Base-by-base conservation (phyloP, 1,140 invertebrate species). In the Elymnias hypermnestra region DNA sequence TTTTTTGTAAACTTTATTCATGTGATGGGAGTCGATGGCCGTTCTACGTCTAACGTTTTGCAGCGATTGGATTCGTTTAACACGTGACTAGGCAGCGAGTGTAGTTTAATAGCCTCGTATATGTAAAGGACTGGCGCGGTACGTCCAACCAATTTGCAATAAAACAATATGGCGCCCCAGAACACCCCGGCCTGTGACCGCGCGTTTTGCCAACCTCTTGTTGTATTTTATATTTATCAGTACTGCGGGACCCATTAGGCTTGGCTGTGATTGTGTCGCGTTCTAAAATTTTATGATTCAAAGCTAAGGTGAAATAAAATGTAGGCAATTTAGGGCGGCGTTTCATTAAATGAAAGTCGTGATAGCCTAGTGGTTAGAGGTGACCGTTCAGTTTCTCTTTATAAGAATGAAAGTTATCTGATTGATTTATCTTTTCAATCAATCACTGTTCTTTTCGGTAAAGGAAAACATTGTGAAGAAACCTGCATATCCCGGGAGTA, bases 101-200 rank as follows among this genome's bases (percentile, higher is more conserved):
- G 71, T 75, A 69, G 72, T 83, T 81, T 85, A 85, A 85, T 85
- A 72, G 78, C 73, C 63, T 72, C 72, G 75, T 83, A 77, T 84
- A 81, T 83, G 77, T 79, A 82, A 79, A 79, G 72, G 76, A 79
- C 76, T 77, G 71, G 66, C 72, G 70, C 69, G 74, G 68, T 73
- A 71, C 74, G 69, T 73, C 72, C 71, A 75, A 77, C 77, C 81
- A 84, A 84, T 84, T 84, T 84, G 81, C 81, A 83, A 83, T 84
- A 84, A 84, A 83, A 84, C 78, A 84, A 84, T 83, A 81, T 77
- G 66, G 74, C 68, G 61, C 42, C 61, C 56, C 65, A 65, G 54
- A 59, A 68, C 61, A 57, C 52, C 61, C 65, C 59, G 49, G 63
- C 58, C 66, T 72, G 68, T 58, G 60, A 66, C 63, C 51, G 55